These are phyloP conservation scores for Oenanthe melanoleuca DNA, from an alignment of 2,113 vertebrate genomes.

Conservation along the genomic window DNA sequence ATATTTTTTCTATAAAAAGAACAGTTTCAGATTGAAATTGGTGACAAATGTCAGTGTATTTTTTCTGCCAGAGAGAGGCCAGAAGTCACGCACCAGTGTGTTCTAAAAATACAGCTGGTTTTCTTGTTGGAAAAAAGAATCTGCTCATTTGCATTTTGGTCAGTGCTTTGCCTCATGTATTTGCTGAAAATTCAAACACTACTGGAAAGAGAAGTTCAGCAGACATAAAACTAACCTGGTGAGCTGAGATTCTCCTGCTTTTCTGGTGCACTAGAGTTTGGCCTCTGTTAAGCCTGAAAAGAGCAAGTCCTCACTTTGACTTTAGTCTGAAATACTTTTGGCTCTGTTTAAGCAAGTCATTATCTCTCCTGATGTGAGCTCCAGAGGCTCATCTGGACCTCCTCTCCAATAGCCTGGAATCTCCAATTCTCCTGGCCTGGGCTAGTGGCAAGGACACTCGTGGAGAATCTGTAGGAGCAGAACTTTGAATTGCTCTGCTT, in stretches of 20 bases:
- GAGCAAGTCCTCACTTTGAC: background rate
- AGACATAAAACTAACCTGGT: background rate
- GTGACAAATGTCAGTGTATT: background rate
- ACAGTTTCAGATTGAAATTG: background rate
- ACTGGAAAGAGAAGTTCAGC: background rate
- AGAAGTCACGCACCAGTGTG: background rate
- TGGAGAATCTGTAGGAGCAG: background rate
- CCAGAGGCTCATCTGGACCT: background rate
- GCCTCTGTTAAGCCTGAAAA: background rate
- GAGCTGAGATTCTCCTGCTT: background rate
- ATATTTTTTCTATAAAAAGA: background rate
- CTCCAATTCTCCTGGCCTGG: background rate
- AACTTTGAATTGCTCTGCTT: background rate
- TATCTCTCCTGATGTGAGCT: background rate
- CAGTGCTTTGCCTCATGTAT: background rate
- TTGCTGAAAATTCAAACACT: background rate
- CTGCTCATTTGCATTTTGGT: background rate
- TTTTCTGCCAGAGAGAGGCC: background rate
- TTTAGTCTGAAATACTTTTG: background rate
- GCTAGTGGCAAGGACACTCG: fast-evolving
- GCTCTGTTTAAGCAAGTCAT: background rate
- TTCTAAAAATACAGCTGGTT: background rate
- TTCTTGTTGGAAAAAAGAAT: background rate
- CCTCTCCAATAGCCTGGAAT: background rate
- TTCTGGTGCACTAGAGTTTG: background rate